phyloP scores from a whole-genome alignment of 2,888 invertebrate genomes.

The Pachydiplax longipennis region DNA sequence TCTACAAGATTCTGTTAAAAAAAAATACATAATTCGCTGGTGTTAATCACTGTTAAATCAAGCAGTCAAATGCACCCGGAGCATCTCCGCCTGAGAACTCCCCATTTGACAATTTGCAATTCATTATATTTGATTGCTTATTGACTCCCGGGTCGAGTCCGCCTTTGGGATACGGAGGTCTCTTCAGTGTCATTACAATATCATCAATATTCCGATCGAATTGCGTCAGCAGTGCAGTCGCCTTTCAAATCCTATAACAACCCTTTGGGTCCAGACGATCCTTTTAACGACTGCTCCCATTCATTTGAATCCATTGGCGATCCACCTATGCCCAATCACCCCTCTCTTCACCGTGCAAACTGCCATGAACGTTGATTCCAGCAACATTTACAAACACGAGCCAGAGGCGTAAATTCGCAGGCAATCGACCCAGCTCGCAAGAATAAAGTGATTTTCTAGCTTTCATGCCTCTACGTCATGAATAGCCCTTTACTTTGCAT shows the following conservation, averaged over 20 bases:
- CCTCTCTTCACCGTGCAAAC: background rate
- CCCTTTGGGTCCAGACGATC: background rate
- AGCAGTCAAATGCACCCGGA: background rate
- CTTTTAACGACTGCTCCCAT: background rate
- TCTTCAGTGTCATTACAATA: background rate
- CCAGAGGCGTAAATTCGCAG: background rate
- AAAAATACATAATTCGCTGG: too few species aligned
- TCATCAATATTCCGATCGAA: background rate
- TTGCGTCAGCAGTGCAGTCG: background rate
- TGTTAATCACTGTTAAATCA: background rate
- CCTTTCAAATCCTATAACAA: background rate
- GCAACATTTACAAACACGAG: background rate
- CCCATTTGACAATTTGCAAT: background rate
- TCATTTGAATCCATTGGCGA: background rate
- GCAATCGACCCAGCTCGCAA: too few species aligned
- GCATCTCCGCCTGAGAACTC: background rate
- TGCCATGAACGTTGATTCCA: background rate
- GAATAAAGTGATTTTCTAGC: too few species aligned
- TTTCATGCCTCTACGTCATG: too few species aligned
- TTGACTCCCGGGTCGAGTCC: background rate
- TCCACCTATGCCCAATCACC: background rate
- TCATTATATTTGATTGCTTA: background rate
- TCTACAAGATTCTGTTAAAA: too few species aligned
- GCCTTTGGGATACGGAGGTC: background rate
- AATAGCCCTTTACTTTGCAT: too few species aligned